Base-by-base conservation (phyloP, 1,140 invertebrate genomes). In the Drosophila sucinea region DNA sequence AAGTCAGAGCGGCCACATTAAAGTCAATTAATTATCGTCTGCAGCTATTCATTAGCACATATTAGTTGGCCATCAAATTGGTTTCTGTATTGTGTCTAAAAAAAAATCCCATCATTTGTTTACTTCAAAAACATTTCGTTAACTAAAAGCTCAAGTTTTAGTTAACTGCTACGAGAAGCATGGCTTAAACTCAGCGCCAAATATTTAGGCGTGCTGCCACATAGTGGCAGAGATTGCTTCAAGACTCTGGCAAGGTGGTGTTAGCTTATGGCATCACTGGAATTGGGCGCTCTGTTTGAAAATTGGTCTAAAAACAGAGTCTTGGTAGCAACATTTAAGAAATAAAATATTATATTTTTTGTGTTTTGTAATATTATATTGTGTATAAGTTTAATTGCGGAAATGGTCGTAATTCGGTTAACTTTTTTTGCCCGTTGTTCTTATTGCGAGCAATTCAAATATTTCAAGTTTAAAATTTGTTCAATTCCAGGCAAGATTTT, bases 21-120 rank as follows among this genome's bases (percentile, higher is more conserved):
- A 58, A 58, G 56, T 23, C 56, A 33, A 58, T 38, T 58, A 35
- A 58, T 58, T 58, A 35, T 38, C 32, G 32, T 33, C 56, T 58
- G 7, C 8, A 38, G 32, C 56, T 33, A 58, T 35, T 58, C 33
- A 58, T 58, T 58, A 58, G 56, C 56, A 58, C 56, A 58, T 58
- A 58, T 58, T 58, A 58, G 56, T 58, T 35, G 56, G 56, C 33
- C 56, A 58, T 58, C 33, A 58, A 58, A 58, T 58, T 58, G 32
- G 30, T 58, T 38, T 58, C 11, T 58, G 23, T 38, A 25, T 25
- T 58, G 3, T 35, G 23, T 11, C 1, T 33, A 10, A 35, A 4
- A 38, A 58, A 58, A 35, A 55, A 29, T 55, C 17, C 32, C 56
- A 25, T 35, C 32, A 38, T 58, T 35, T 33, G 44, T 51, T 51